Conservation (phyloP, 2,888 invertebrate genomes). For the Exocentrus adspersus region DNA sequence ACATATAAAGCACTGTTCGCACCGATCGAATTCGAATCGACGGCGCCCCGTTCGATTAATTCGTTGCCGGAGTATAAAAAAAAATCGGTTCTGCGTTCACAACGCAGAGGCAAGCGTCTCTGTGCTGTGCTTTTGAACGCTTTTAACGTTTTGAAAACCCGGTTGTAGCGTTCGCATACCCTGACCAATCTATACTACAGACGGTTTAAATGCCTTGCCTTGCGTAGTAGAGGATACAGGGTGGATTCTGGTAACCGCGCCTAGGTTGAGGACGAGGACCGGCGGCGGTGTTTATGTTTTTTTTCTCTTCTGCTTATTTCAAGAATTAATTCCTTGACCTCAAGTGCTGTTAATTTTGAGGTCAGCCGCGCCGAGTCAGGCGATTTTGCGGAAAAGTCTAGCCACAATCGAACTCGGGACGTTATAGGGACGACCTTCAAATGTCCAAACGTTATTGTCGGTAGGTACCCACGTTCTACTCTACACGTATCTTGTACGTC, state of each 20-base stretch:
- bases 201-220: constrained; percentile 46
- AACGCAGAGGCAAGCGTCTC: too few relatives aligned
- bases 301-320: neutral
- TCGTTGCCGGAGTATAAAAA: too few relatives aligned
- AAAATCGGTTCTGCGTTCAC: constrained; percentile 21
- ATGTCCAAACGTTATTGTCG: too few relatives aligned
- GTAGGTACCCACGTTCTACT: too few relatives aligned
- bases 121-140: constrained; percentile 31
- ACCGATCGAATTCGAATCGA: constrained; percentile 24
- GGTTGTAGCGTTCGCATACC: constrained; percentile 45
- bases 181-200: constrained; percentile 50
- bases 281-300: neutral
- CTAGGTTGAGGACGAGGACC: too few relatives aligned
- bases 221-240: constrained; percentile 47
- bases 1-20: constrained; percentile 21
- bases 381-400: too few relatives aligned
- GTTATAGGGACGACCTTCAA: too few relatives aligned
- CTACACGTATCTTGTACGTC: too few relatives aligned
- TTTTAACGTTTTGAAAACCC: constrained; percentile 44
- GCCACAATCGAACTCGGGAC: too few relatives aligned
- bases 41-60: neutral
- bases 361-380: neutral
- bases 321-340: neutral
- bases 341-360: neutral
- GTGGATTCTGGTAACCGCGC: constrained; percentile 5